Percentiles rank a stretch among this genome's conserved stretches.
phyloP scores from a whole-genome alignment of 64 coral and sea anemone genomes.

The Montipora foliosa region DNA sequence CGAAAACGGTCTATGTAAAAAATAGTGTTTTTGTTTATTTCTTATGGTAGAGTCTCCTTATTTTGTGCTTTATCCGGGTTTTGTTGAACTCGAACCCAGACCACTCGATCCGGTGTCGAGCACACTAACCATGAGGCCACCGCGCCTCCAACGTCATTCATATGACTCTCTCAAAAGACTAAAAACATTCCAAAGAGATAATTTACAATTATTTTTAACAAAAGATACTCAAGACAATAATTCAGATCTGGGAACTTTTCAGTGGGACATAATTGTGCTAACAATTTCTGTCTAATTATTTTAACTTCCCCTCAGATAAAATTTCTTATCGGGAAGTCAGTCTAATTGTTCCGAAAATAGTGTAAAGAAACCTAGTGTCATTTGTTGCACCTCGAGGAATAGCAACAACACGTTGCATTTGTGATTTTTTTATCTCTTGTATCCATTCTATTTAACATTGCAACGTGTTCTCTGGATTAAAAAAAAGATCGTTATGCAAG shows the following conservation, averaged over 20 bases:
- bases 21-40: too few relatives aligned
- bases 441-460: not conserved
- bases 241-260: not conserved
- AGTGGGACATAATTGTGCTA: not conserved
- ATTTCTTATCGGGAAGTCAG: not conserved
- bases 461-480: not conserved
- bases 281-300: conserved; percentile 35
- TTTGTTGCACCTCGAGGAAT: not conserved
- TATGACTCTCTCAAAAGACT: too few relatives aligned
- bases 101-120: too few relatives aligned
- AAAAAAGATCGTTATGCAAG: not conserved
- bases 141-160: too few relatives aligned
- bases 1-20: too few relatives aligned
- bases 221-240: not conserved
- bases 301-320: not conserved
- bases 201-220: too few relatives aligned
- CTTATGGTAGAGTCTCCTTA: too few relatives aligned
- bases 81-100: too few relatives aligned
- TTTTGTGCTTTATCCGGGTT: too few relatives aligned
- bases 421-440: not conserved
- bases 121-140: too few relatives aligned
- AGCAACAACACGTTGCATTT: not conserved
- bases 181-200: too few relatives aligned
- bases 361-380: not conserved
- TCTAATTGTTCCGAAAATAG: conserved; percentile 1